Evolutionary conservation across 2,888 invertebrate genomes (phyloP), one percentile per base, ranked within the genome.

Genomic region (Tetramorium bicarinatum): DNA sequence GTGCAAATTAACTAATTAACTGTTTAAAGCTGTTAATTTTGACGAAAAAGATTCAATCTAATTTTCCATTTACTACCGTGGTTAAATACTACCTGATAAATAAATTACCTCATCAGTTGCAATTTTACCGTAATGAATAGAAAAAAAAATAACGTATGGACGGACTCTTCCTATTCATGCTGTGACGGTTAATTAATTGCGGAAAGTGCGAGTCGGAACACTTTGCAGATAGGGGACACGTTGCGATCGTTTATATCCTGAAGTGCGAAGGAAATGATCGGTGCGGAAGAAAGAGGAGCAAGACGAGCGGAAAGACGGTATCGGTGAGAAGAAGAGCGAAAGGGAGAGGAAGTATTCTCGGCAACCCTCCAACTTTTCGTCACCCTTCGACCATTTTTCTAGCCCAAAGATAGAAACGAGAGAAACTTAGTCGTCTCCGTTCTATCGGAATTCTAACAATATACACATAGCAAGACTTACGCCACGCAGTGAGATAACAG

Each of bases 341-440:
- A 44, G 18, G 25, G 41, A 69, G 44, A 54, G 21, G 21, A 56
- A 52, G 44, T 15, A n/a, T 44, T 44, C 77, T 79, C 77, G 67
- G 44, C 77, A 79, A 66, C 71, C 47, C 71, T 79, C 56, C 56
- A 79, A 69, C 69, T 79, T 79, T 79, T 69, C 79, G 56, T 69
- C 69, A 79, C 47, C 34, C 34, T 56, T 69, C 56, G 34, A 69
- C 34, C 71, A 79, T 79, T 79, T 79, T 79, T 79, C 69, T 59
- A 71, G 21, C 18, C 34, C 41, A 34, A 67, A 67, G 67, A 56
- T 56, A 59, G 79, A 79, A 79, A 79, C 44, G 69, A 7, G 41
- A 59, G 69, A 69, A 21, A 79, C 34, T 44, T 56, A 15, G n/a
- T 56, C n/a, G 34, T n/a, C 38, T 47, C 34, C n/a, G 29, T 71